These are phyloP conservation scores for Synaphobranchus kaupii DNA, from an alignment of 2,797 vertebrate species.

Conservation along the genomic window DNA sequence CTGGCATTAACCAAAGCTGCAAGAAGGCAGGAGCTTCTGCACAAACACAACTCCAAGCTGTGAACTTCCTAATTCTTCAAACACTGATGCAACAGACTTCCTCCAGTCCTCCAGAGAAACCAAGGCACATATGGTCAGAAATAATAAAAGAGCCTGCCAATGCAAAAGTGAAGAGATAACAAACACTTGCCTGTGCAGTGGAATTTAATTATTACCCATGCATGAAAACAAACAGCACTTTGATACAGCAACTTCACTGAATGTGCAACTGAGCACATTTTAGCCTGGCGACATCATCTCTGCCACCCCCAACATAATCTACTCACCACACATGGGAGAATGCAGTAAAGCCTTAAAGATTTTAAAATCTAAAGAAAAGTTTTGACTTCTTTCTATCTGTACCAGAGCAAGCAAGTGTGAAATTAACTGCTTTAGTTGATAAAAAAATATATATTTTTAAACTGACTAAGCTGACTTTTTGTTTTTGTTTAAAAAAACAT, in stretches of 20 bases:
- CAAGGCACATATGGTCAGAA: background rate
- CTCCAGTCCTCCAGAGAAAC: background rate
- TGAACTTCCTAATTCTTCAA: background rate
- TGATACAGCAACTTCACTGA: background rate
- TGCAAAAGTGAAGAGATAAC: background rate
- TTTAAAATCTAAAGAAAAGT: background rate
- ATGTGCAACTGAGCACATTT: constrained; percentile 7
- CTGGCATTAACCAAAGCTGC: constrained; percentile 5
- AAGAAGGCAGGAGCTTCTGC: background rate
- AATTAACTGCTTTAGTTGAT: too few relatives aligned
- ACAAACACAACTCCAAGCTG: background rate
- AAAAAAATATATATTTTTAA: too few relatives aligned
- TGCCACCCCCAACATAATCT: background rate
- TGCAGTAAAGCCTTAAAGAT: background rate
- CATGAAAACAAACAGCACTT: background rate
- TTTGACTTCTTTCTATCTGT: background rate
- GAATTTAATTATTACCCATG: too few relatives aligned
- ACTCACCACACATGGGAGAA: background rate
- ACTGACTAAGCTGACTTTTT: too few relatives aligned
- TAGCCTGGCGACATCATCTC: background rate
- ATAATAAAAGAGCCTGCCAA: background rate
- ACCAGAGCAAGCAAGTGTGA: background rate
- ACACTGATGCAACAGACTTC: background rate
- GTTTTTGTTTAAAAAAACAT: too few relatives aligned
- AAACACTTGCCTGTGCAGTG: background rate